A percentile compares a stretch with the other conserved stretches of the same genome.
These are phyloP conservation scores for Tolypeutes matacus DNA, from an alignment of 2,797 vertebrate genomes.

Conservation along the genomic window DNA sequence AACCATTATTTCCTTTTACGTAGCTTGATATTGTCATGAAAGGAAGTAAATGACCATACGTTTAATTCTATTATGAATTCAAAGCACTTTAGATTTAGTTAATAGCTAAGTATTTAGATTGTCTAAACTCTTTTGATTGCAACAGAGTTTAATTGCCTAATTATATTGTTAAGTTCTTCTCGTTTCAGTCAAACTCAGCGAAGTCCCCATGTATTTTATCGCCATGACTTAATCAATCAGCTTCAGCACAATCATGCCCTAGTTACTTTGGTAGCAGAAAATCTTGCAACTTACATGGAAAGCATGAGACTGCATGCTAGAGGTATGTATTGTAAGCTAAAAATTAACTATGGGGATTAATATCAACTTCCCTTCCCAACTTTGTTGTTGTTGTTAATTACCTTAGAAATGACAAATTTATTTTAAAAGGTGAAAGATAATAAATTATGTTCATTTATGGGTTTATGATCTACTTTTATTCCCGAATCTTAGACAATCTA, in stretches of 20 bases:
- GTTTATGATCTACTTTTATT: conserved; percentile 8
- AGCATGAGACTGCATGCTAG: conserved; percentile 98
- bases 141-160: conserved; percentile 82
- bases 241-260: conserved; percentile 99
- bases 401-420: background rate
- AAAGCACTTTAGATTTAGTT: conserved; percentile 48
- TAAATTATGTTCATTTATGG: conserved; percentile 28
- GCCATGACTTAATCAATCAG: conserved; percentile 99
- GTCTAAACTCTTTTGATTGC: conserved; percentile 66
- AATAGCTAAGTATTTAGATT: conserved; percentile 68
- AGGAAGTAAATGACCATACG: conserved; percentile 14
- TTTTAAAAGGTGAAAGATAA: conserved; percentile 12
- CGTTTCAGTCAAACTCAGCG: conserved; percentile 97
- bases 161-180: conserved; percentile 84
- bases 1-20: conserved; percentile 44
- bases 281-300: conserved; percentile 99
- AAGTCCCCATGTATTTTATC: conserved; percentile 99
- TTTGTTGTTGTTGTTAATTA: background rate
- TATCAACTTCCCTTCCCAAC: background rate
- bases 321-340: conserved; percentile 89
- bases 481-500: background rate
- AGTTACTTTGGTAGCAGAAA: conserved; percentile 98
- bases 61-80: background rate
- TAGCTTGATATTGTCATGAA: conserved; percentile 34
- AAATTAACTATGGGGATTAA: conserved; percentile 44